These are phyloP conservation scores for Scaeva pyrastri DNA, from an alignment of 2,888 invertebrate species.

Conservation along the genomic window DNA sequence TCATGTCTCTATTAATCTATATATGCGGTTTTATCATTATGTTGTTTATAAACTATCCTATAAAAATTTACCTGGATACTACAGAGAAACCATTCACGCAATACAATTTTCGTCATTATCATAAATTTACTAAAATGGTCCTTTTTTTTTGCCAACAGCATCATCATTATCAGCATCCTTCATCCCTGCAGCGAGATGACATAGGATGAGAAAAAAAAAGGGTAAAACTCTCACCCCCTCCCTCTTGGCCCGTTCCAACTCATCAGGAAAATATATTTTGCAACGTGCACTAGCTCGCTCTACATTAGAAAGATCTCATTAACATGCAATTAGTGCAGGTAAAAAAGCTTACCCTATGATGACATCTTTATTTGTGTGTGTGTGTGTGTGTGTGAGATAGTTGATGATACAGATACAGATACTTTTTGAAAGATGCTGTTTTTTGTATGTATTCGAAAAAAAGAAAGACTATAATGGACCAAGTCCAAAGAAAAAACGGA, in stretches of 20 bases:
- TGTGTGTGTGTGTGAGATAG: not conserved
- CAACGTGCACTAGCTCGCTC: slow-evolving; percentile 17
- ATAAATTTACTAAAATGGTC: slow-evolving; percentile 48
- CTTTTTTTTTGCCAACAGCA: slow-evolving; percentile 3
- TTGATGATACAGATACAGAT: not conserved
- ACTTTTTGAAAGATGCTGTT: slow-evolving; percentile 10
- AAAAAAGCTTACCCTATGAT: slow-evolving; percentile 30
- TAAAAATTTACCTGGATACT: too few relatives aligned
- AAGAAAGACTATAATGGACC: slow-evolving; percentile 47
- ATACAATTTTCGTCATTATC: slow-evolving; percentile 57
- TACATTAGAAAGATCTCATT: slow-evolving; percentile 60
- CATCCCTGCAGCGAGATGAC: not conserved
- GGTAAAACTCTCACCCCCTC: not conserved
- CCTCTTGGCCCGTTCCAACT: not conserved
- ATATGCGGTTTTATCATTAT: slow-evolving; percentile 2
- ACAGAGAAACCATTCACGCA: slow-evolving; percentile 45
- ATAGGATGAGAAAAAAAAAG: not conserved
- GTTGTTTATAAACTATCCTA: not conserved
- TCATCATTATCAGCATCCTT: not conserved
- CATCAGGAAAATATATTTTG: slow-evolving; percentile 14
- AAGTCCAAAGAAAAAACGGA: slow-evolving; percentile 17
- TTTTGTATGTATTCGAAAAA: not conserved
- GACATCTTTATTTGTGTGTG: not conserved
- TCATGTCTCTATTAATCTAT: not conserved
- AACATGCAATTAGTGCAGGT: slow-evolving; percentile 72